Evolutionary conservation across 2,888 invertebrate species (phyloP).

Genomic region (Malachius bipustulatus): DNA sequence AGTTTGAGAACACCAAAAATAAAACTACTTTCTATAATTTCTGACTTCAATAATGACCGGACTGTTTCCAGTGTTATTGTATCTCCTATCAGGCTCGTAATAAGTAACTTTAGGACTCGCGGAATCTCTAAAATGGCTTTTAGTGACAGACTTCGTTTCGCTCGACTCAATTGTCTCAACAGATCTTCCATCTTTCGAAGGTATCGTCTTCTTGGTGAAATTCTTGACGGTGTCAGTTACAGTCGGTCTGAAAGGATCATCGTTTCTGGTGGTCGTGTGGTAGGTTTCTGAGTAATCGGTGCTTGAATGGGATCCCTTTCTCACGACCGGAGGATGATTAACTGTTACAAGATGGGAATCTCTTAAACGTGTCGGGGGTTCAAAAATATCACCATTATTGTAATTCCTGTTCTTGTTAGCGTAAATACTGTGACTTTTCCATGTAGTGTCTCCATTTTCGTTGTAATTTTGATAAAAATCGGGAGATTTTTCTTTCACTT

Average conservation of each 20-base stretch:
- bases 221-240: constrained; percentile 61
- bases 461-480: constrained; percentile 60
- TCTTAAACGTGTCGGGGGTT: constrained; percentile 35
- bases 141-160: constrained; percentile 58
- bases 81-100: constrained; percentile 41
- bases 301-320: constrained; percentile 55
- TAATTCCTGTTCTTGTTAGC: constrained; percentile 13
- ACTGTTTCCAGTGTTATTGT: constrained; percentile 35
- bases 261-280: constrained; percentile 53
- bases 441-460: constrained; percentile 43
- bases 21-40: too few relatives aligned
- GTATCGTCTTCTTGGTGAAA: constrained; percentile 55
- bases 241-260: constrained; percentile 54
- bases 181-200: constrained; percentile 49
- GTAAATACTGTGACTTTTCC: constrained; percentile 7
- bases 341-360: constrained; percentile 28
- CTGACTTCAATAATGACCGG: constrained; percentile 52
- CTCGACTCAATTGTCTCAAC: constrained; percentile 59
- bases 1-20: too few relatives aligned
- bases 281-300: constrained; percentile 63
- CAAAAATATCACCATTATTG: constrained; percentile 35
- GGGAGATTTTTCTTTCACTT: constrained; percentile 57
- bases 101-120: constrained; percentile 37
- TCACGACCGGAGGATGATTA: constrained; percentile 37
- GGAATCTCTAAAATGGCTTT: constrained; percentile 33